Base-by-base conservation (phyloP, 2,113 vertebrate genomes). In the Aegithalos caudatus region DNA sequence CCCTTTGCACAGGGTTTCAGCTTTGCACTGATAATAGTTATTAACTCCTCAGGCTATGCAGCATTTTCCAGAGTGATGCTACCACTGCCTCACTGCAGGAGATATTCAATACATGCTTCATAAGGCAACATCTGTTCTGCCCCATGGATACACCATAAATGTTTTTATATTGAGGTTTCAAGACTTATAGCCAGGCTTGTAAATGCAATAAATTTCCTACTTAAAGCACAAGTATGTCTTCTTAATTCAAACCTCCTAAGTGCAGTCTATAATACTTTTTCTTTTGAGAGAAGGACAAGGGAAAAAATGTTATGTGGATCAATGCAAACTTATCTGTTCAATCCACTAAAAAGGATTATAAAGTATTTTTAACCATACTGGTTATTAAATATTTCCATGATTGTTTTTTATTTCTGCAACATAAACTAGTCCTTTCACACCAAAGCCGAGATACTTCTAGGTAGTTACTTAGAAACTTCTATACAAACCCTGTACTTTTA, bases 11-110 rank as follows among this genome's bases (percentile, higher is more conserved):
- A 21, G 29, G 6, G 47, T 57, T 86, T 78, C 44, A 73, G 33
- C 37, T 88, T 79, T 71, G 20, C 25, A 42, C 25, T 81, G 78
- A 69, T 48, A 65, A 53, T 7, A 71, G 88, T 88, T 91, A 90
- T 93, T 66, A 88, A 73, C 74, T 78, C 94, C 88, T 82, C 65
- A 70, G 76, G 86, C 84, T 60, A 37, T 18, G 12, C 45, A 78
- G 61, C 64, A 83, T 86, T 74, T 90, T 47, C 86, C 58, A 79
- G 64, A 79, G 11, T 0, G 1, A 73, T 47, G 45, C 38, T 51
- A 60, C 40, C 50, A 20, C 33, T 70, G 37, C 40, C 56, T 81
- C 25, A 2, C 16, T 76, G 51, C 61, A 28, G 16, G 45, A 38
- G 24, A 21, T 72, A 53, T 54, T 90, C 8, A 6, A 51, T 54